Base-by-base conservation (phyloP, 2,888 invertebrate species). In the Endotricha flammealis region DNA sequence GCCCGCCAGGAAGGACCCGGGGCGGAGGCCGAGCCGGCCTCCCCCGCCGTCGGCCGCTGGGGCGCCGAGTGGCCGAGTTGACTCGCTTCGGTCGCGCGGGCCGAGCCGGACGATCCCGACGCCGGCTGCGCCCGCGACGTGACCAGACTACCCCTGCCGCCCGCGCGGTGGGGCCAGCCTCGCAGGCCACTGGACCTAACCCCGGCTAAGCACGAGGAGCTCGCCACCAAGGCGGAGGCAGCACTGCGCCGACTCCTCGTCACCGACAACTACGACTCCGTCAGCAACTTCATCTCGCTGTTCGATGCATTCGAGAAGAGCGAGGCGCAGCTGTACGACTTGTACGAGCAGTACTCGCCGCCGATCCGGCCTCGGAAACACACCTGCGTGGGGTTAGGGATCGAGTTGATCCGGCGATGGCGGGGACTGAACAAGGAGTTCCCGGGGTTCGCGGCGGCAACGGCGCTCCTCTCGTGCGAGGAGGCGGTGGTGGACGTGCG, bases 51-150 rank as follows among this genome's bases (percentile, higher is more conserved):
- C 75, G 95, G 94, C 73, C 92, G 95, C 60, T 96, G 95, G 95
- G 95, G 95, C 82, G 92, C 93, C 88, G 95, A 96, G 87, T 96
- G 96, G 96, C 96, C 96, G 89, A 96, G 96, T 95, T 96, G 96
- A 96, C 96, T 96, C 96, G 93, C 91, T 90, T 86, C 88, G 86
- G 74, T 53, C 39, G 64, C 64, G 53, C 50, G 58, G 58, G 69
- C 57, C 52, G 63, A 53, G 48, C 30, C 41, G 32, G 50, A 53
- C 62, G 53, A 64, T 64, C 61, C 72, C 68, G 64, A 54, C 54
- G 64, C 57, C 64, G 56, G 56, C 63, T 58, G 57, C 45, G 59
- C 56, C 65, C 62, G 68, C 67, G 57, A 61, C 54, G 50, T 64
- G 66, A 53, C 63, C 57, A 58, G 69, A 65, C 57, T 50, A 45